Percentiles rank a stretch among this genome's conserved stretches.
phyloP scores from a whole-genome alignment of 1,140 invertebrate species.

The Temnothorax longispinosus region DNA sequence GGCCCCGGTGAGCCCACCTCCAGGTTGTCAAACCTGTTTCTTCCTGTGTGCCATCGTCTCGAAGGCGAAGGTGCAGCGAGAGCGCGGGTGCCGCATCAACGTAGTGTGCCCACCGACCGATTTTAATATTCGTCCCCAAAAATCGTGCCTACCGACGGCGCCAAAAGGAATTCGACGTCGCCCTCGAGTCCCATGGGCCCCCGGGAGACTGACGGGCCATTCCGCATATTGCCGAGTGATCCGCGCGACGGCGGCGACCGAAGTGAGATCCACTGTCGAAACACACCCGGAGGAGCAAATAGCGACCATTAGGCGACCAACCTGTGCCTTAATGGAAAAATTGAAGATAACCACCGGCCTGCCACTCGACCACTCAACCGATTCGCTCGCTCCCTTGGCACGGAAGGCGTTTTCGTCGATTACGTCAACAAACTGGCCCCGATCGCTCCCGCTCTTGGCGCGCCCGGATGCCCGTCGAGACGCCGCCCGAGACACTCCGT shows the following conservation, averaged over 20 bases:
- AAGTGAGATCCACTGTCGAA: slow-evolving; percentile 74
- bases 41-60: slow-evolving; percentile 75
- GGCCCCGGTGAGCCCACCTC: slow-evolving; percentile 81
- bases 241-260: slow-evolving; percentile 40
- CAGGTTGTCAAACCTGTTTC: slow-evolving; percentile 85
- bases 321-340: slow-evolving; percentile 79
- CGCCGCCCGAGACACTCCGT: slow-evolving; percentile 13
- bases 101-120: slow-evolving; percentile 66
- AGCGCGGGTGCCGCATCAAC: slow-evolving; percentile 74
- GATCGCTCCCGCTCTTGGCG: slow-evolving; percentile 61
- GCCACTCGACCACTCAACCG: slow-evolving; percentile 74
- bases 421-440: slow-evolving; percentile 75
- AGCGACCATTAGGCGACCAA: slow-evolving; percentile 78
- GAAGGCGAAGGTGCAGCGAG: slow-evolving; percentile 73
- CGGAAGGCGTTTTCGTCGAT: slow-evolving; percentile 74
- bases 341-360: slow-evolving; percentile 78
- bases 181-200: no score
- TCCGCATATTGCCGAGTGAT: neutral
- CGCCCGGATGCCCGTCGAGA: slow-evolving; percentile 31
- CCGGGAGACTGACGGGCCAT: neutral
- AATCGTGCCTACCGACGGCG: slow-evolving; percentile 35
- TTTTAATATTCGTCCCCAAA: slow-evolving; percentile 71
- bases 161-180: slow-evolving; percentile 43
- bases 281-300: slow-evolving; percentile 70
- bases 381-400: slow-evolving; percentile 63